phyloP scores from a whole-genome alignment of 2,113 vertebrate species.

The Percopsis transmontana region DNA sequence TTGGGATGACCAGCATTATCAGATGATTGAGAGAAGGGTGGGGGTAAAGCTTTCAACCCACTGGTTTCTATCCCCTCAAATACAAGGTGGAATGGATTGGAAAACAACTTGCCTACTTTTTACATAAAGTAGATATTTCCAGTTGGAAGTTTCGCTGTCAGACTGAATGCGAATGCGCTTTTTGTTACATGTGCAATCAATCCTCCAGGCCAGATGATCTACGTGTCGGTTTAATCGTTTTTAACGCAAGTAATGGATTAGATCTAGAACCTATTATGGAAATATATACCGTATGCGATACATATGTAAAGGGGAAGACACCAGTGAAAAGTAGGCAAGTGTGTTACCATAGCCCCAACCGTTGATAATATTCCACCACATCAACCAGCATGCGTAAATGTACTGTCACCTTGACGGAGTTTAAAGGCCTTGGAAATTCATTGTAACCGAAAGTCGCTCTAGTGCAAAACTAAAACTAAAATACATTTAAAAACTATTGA shows the following conservation, averaged over 20 bases:
- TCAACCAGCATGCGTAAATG: not conserved
- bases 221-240: not conserved
- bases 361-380: conserved; percentile 45
- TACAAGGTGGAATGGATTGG: conserved; percentile 15
- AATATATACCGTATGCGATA: conserved; percentile 58
- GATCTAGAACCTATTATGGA: conserved; percentile 31
- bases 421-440: too few species aligned
- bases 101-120: conserved; percentile 57
- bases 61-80: not conserved
- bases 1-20: conserved; percentile 73
- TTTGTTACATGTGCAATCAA: not conserved
- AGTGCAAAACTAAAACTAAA: too few species aligned
- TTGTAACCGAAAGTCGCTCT: too few species aligned
- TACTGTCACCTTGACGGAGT: not conserved
- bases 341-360: conserved; percentile 27
- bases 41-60: conserved; percentile 14
- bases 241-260: not conserved
- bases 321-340: conserved; percentile 62
- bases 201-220: not conserved
- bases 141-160: conserved; percentile 2
- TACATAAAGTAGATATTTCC: conserved; percentile 59
- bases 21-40: conserved; percentile 46
- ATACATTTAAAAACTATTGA: too few species aligned
- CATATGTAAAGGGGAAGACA: conserved; percentile 40
- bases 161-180: not conserved